phyloP scores from a whole-genome alignment of 2,113 vertebrate genomes.

The Cyanoramphus novaezelandiae region DNA sequence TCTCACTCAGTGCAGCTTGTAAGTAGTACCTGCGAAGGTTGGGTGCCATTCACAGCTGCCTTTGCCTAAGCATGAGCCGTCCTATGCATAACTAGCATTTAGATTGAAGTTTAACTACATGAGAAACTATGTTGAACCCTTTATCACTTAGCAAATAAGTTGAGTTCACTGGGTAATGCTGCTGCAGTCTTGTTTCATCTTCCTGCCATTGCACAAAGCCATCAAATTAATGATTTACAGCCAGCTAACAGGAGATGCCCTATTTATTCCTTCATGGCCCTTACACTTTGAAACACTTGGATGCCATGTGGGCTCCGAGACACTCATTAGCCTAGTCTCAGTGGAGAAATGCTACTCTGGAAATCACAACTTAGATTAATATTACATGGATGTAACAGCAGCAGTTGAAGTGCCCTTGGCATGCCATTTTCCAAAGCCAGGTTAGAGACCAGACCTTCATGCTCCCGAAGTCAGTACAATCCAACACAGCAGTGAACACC shows the following conservation, averaged over 20 bases:
- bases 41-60: neutral
- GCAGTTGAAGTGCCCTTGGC: neutral
- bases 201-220: neutral
- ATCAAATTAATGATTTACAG: neutral
- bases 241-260: neutral
- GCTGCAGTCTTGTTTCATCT: neutral
- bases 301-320: neutral
- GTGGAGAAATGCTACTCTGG: neutral
- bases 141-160: neutral
- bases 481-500: neutral
- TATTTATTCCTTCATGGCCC: neutral
- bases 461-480: neutral
- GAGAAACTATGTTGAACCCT: neutral
- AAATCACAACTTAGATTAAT: neutral
- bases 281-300: neutral
- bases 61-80: neutral
- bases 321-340: neutral
- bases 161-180: neutral
- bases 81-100: neutral
- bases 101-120: neutral
- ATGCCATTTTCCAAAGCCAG: neutral
- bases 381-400: neutral
- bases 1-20: neutral
- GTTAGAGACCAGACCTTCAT: neutral
- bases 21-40: neutral